Percentiles rank a stretch among this genome's conserved stretches.
These are phyloP conservation scores for Lasioglossum morio DNA, from an alignment of 2,888 invertebrate species.

Conservation along the genomic window DNA sequence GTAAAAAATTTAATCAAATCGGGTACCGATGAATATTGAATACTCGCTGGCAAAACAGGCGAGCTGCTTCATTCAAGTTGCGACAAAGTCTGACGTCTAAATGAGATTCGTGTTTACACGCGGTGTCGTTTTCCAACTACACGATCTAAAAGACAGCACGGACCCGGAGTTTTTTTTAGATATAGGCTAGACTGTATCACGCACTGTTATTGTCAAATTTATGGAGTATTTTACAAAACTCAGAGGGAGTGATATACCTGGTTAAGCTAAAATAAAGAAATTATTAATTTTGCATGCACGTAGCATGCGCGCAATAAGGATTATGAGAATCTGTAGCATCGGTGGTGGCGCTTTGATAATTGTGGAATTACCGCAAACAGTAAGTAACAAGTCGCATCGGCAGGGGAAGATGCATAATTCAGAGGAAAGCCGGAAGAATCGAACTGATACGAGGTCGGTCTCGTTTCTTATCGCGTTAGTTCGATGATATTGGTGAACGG, in stretches of 20 bases:
- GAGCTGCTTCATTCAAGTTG: not conserved
- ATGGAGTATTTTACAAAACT: not conserved
- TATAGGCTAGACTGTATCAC: no score
- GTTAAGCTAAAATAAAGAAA: not conserved
- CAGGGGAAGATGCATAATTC: not conserved
- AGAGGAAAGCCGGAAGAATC: not conserved
- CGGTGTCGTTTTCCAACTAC: no score
- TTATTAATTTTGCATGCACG: not conserved
- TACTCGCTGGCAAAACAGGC: not conserved
- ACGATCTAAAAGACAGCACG: no score
- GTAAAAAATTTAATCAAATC: not conserved
- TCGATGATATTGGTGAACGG: slow-evolving; percentile 18
- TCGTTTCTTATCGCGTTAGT: slow-evolving; percentile 30
- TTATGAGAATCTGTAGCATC: not conserved
- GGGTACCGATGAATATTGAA: not conserved
- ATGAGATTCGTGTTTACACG: no score
- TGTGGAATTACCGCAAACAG: not conserved
- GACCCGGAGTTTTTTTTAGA: no score
- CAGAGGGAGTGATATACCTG: not conserved
- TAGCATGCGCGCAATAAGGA: not conserved
- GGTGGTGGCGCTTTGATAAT: not conserved
- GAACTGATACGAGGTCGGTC: not conserved
- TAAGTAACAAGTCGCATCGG: not conserved
- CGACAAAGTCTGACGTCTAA: not conserved
- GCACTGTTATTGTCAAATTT: not conserved